Evolutionary conservation across 2,888 invertebrate genomes (phyloP).

Genomic region (Drosophila aldrichi): DNA sequence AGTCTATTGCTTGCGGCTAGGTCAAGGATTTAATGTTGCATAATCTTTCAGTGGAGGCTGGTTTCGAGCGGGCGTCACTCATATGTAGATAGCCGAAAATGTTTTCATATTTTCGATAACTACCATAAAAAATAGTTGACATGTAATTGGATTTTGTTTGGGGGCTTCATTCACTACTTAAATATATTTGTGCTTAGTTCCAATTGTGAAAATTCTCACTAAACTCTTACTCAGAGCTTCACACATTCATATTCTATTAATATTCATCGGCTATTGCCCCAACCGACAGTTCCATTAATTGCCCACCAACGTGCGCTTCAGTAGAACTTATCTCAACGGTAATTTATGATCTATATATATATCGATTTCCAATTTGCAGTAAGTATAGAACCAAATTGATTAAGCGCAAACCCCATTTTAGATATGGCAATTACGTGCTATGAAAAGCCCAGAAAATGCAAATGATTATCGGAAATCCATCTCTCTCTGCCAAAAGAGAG

Average conservation of each 20-base stretch:
- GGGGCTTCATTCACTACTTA: not conserved
- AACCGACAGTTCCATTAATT: not conserved
- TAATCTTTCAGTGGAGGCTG: constrained; percentile 24
- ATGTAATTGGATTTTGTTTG: not conserved
- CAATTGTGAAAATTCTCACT: not conserved
- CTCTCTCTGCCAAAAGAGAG: not conserved
- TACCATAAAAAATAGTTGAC: not conserved
- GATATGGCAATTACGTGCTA: constrained; percentile 22
- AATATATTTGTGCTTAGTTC: not conserved
- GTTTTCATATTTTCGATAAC: not conserved
- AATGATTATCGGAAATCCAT: constrained; percentile 23
- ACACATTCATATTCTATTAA: not conserved
- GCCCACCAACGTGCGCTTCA: not conserved
- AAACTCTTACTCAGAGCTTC: not conserved
- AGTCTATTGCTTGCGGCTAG: constrained; percentile 28
- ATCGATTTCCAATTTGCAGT: constrained; percentile 4
- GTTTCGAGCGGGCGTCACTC: constrained; percentile 1
- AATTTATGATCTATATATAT: not conserved
- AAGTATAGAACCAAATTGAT: not conserved
- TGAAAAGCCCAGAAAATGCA: constrained; percentile 41
- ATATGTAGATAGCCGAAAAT: constrained; percentile 6
- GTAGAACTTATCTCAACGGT: not conserved
- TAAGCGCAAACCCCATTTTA: constrained; percentile 1
- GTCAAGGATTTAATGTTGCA: constrained; percentile 45
- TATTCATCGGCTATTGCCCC: constrained; percentile 9